A percentile compares a stretch with the other conserved stretches of the same genome.
Evolutionary conservation across 92 coral and sea anemone genomes (phyloP).

Genomic region (Actinostola sp.): DNA sequence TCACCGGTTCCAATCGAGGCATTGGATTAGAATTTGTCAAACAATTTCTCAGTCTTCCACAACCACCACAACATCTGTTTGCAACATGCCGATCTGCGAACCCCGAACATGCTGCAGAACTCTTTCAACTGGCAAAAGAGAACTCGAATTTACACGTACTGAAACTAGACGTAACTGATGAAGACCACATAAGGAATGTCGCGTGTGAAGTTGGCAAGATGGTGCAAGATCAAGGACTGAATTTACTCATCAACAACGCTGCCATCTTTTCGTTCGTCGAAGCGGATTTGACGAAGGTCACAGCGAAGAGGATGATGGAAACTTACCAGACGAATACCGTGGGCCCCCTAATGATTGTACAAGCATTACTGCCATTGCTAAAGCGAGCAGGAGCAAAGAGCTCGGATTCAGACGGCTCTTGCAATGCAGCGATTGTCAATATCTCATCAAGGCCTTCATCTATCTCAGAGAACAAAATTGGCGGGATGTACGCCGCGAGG

Average conservation of each 20-base stretch:
- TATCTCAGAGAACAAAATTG: conserved; percentile 24
- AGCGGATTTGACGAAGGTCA: no score
- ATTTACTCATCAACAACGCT: conserved; percentile 77
- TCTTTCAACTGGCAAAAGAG: conserved; percentile 42
- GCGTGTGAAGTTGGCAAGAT: conserved; percentile 46
- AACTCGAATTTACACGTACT: conserved; percentile 62
- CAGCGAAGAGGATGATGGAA: conserved; percentile 64
- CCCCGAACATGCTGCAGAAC: conserved; percentile 57
- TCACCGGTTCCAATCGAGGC: conserved; percentile 84
- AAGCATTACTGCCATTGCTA: conserved; percentile 74
- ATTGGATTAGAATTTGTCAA: conserved; percentile 85
- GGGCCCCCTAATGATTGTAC: conserved; percentile 76
- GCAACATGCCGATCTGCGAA: conserved; percentile 77
- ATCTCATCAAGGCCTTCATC: conserved; percentile 61
- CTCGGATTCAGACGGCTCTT: conserved; percentile 11
- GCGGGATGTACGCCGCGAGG: conserved; percentile 53
- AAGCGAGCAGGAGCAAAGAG: conserved; percentile 49
- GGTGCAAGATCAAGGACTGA: conserved; percentile 57
- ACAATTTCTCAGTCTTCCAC: conserved; percentile 54
- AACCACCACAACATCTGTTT: conserved; percentile 71
- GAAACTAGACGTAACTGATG: conserved; percentile 65
- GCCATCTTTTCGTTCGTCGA: no score
- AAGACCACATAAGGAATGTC: conserved; percentile 36
- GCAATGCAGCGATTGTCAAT: conserved; percentile 60
- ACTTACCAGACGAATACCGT: conserved; percentile 66